Evolutionary conservation across 2,113 vertebrate species (phyloP), one percentile per base, ranked within the genome.

Genomic region (Fregata magnificens): DNA sequence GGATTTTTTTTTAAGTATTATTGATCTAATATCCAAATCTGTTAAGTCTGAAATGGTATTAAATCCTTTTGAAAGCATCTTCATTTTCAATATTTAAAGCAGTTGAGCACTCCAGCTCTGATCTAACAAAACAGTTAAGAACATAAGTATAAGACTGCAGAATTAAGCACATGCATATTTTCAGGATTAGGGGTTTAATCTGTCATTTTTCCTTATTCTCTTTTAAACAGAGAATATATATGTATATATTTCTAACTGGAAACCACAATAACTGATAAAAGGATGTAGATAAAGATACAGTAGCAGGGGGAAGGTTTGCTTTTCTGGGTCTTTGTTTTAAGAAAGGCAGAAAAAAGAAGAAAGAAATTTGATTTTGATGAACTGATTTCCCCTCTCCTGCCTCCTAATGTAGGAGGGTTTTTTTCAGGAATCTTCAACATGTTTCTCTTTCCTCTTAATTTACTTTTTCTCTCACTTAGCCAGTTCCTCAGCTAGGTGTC

Each of bases 111-210:
- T 90, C 71, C 56, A 67, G 84, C 71, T 89, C 94, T 86, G 47
- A 81, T 94, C 69, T 89, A 93, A 92, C 77, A 95, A 91, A 91
- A 92, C 31, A 89, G 66, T 72, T 97, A 96, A 97, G 94, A 92
- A 91, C 62, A 89, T 94, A 96, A 95, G 94, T 82, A 89, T 53
- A 53, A 93, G 88, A 87, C 66, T 82, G 69, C 22, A 93, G 94
- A 91, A 95, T 95, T 95, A 95, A 77, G 86, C 66, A 95, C 5
- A 2, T 80, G 85, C 36, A 14, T 90, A 85, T 91, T 87, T 95
- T 88, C 74, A 91, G 90, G 82, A 94, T 96, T 95, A 96, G 32
- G 47, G 74, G 45, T 78, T 94, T 96, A 95, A 85, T 76, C 70
- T 91, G 86, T 91, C 95, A 80, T 73, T 95, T 94, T 93, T 63